Evolutionary conservation across 2,888 invertebrate species (phyloP).

Genomic region (Thymelicus lineola): DNA sequence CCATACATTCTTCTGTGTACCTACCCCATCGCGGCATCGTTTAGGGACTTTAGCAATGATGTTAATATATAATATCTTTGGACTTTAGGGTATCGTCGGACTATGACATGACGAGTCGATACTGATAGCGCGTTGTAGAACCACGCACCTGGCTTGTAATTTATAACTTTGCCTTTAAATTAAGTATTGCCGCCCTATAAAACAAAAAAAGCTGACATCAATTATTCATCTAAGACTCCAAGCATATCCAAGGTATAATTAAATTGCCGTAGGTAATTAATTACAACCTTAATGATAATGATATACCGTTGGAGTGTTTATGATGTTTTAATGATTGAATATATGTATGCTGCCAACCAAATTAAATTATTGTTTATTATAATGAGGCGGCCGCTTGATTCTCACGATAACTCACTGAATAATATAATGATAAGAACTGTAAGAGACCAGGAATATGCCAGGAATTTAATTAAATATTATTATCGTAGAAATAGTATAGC

Average conservation of each 20-base stretch:
- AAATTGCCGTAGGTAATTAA: constrained; percentile 11
- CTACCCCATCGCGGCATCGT: too few relatives aligned
- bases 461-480: too few relatives aligned
- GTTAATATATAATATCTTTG: too few relatives aligned
- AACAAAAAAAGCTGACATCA: not conserved
- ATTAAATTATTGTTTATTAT: constrained; percentile 18
- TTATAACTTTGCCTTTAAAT: not conserved
- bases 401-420: not conserved
- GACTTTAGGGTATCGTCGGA: too few relatives aligned
- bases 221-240: not conserved
- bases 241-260: constrained; percentile 2
- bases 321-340: constrained; percentile 18
- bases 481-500: too few relatives aligned
- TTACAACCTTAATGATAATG: constrained; percentile 18
- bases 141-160: not conserved
- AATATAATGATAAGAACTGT: not conserved
- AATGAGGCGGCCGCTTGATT: not conserved
- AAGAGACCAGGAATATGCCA: not conserved
- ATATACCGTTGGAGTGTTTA: constrained; percentile 9
- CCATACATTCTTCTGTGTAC: too few relatives aligned
- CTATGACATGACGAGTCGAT: too few relatives aligned
- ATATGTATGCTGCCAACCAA: not conserved
- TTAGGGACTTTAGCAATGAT: too few relatives aligned
- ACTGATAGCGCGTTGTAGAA: not conserved
- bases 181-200: not conserved